Evolutionary conservation across 1,140 invertebrate genomes (phyloP).

Genomic region (Magallana gigas): DNA sequence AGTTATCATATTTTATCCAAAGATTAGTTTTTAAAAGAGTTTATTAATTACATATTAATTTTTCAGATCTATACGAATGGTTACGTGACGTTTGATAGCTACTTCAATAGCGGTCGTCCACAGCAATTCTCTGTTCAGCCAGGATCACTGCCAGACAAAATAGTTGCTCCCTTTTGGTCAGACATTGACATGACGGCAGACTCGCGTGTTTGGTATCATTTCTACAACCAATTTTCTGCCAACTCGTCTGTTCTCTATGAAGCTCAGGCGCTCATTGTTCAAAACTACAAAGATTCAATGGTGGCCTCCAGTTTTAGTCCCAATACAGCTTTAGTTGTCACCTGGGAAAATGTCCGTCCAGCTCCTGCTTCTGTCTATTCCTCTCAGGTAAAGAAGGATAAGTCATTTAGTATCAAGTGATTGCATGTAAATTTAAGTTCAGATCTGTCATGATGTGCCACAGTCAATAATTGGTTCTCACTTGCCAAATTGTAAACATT

Average conservation of each 20-base stretch:
- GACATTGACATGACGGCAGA: neutral
- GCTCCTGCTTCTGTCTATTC: neutral
- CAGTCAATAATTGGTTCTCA: no score
- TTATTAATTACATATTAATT: neutral
- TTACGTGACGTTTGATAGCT: neutral
- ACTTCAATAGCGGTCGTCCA: constrained; percentile 10
- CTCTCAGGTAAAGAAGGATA: neutral
- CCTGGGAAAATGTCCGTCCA: neutral
- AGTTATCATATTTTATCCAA: no score
- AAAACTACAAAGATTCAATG: neutral
- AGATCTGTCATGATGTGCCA: no score
- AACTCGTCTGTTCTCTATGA: neutral
- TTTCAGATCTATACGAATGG: constrained; percentile 22
- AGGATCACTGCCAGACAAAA: neutral
- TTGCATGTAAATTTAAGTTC: no score
- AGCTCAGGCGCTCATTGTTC: neutral
- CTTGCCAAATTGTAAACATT: no score
- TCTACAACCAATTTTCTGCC: constrained; percentile 10
- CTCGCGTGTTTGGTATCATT: neutral
- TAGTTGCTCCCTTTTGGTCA: constrained; percentile 22
- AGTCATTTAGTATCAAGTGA: no score
- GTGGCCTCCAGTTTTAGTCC: neutral
- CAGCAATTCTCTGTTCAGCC: neutral
- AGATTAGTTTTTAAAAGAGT: no score
- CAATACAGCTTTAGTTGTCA: constrained; percentile 15